These are phyloP conservation scores for Pollenia amentaria DNA, from an alignment of 2,888 invertebrate species.

Conservation along the genomic window DNA sequence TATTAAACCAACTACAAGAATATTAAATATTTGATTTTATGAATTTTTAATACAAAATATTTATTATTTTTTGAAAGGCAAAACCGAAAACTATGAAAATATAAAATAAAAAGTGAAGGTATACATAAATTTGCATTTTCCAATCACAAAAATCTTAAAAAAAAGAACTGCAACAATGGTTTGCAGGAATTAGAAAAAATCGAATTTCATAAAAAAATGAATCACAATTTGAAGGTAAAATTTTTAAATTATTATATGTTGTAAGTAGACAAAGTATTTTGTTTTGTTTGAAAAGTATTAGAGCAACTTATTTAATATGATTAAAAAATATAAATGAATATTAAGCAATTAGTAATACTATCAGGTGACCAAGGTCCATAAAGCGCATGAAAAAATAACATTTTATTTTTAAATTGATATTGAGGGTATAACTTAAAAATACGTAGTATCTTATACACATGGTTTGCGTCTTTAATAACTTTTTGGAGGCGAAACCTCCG, in stretches of 20 bases:
- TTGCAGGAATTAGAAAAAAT: neutral
- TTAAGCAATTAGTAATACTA: constrained; percentile 11
- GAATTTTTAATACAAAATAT: constrained; percentile 60
- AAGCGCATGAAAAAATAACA: neutral
- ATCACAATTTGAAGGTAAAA: constrained; percentile 31
- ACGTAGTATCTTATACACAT: too few species aligned
- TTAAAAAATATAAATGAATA: neutral
- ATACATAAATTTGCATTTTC: constrained; percentile 64
- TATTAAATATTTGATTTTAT: constrained; percentile 48
- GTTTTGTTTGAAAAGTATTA: neutral
- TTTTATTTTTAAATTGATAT: too few species aligned
- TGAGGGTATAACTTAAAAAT: too few species aligned
- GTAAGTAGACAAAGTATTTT: neutral
- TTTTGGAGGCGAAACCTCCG: too few species aligned
- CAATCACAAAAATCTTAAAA: constrained; percentile 47
- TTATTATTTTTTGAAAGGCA: constrained; percentile 65
- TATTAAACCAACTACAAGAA: constrained; percentile 44
- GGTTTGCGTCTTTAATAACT: too few species aligned
- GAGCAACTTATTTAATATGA: neutral
- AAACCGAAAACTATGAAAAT: constrained; percentile 38
- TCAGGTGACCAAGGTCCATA: neutral
- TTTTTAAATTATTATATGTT: neutral
- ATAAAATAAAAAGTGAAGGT: constrained; percentile 61
- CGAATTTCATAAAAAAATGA: neutral
- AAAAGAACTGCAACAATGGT: constrained; percentile 2